Conservation (phyloP, 2,888 invertebrate genomes). For the Napeogenes inachia region DNA sequence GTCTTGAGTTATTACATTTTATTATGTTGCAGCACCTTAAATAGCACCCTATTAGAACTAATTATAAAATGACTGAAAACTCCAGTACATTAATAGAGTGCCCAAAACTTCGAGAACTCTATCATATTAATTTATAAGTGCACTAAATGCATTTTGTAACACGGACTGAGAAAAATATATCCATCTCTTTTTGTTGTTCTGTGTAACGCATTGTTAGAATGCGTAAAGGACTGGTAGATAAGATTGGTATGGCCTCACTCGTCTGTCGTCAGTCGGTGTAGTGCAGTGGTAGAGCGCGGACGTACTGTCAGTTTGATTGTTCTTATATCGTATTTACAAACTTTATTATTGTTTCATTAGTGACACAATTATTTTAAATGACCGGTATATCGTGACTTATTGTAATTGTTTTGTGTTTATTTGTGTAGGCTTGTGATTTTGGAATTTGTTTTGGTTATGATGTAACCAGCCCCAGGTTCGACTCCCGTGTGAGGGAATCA, state of each 20-base stretch:
- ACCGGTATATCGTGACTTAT: slow-evolving; percentile 28
- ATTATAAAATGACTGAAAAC: slow-evolving; percentile 31
- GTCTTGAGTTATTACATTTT: background rate
- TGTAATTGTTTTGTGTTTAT: slow-evolving; percentile 37
- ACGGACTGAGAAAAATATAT: slow-evolving; percentile 35
- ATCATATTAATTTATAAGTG: slow-evolving; percentile 49
- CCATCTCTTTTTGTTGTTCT: slow-evolving; percentile 43
- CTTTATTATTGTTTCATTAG: slow-evolving; percentile 62
- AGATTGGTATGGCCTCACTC: slow-evolving; percentile 5
- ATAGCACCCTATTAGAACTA: slow-evolving; percentile 34
- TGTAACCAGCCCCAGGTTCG: slow-evolving; percentile 64
- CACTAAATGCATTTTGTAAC: slow-evolving; percentile 49
- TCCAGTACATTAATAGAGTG: slow-evolving; percentile 24
- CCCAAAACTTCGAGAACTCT: slow-evolving; percentile 46
- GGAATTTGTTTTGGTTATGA: slow-evolving; percentile 69
- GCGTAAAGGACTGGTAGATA: slow-evolving; percentile 39
- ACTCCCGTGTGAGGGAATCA: slow-evolving; percentile 55
- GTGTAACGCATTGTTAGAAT: slow-evolving; percentile 37
- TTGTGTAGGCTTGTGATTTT: slow-evolving; percentile 69
- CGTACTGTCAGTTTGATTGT: slow-evolving; percentile 40
- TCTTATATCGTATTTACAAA: slow-evolving; percentile 68
- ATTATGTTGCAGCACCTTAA: slow-evolving; percentile 37
- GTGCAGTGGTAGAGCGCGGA: slow-evolving; percentile 42
- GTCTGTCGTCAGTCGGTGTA: slow-evolving; percentile 47
- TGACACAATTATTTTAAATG: slow-evolving; percentile 41